Evolutionary conservation across 2,113 vertebrate genomes (phyloP).

Genomic region (Plotosus lineatus): DNA sequence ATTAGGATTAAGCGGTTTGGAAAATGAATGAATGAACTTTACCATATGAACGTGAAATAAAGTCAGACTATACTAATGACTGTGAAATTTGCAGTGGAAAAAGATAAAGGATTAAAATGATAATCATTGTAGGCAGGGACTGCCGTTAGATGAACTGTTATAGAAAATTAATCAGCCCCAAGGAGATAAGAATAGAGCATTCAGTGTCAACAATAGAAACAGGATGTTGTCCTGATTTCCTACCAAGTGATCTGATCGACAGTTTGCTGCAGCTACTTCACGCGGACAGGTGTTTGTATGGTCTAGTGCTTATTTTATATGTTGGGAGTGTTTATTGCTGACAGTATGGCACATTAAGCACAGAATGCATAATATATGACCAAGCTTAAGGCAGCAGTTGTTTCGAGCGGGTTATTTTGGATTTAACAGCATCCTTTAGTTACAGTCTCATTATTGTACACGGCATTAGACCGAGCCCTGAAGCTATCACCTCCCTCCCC

Average conservation of each 20-base stretch:
- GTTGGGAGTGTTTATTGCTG: slow-evolving; percentile 22
- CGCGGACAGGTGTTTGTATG: slow-evolving; percentile 16
- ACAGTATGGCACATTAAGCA: slow-evolving; percentile 37
- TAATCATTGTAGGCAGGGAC: background rate
- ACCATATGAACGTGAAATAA: background rate
- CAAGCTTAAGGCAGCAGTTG: slow-evolving; percentile 31
- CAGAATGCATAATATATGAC: slow-evolving; percentile 35
- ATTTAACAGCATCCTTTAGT: slow-evolving; percentile 41
- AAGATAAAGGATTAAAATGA: background rate
- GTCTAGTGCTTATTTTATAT: slow-evolving; percentile 16
- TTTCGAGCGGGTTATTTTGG: slow-evolving; percentile 38
- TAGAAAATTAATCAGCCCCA: background rate
- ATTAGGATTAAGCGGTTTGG: no score
- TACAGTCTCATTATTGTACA: slow-evolving; percentile 48
- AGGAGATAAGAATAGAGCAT: background rate
- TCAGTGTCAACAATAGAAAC: background rate
- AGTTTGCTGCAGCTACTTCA: background rate
- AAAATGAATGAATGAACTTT: no score
- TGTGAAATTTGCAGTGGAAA: background rate
- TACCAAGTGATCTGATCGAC: background rate
- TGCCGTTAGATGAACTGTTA: background rate
- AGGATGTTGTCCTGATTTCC: background rate
- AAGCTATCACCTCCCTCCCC: slow-evolving; percentile 24
- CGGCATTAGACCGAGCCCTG: slow-evolving; percentile 43
- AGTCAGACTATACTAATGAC: background rate